Percentiles rank a stretch among this genome's conserved stretches.
phyloP scores from a whole-genome alignment of 2,797 vertebrate genomes.

The Leptodactylus fallax region DNA sequence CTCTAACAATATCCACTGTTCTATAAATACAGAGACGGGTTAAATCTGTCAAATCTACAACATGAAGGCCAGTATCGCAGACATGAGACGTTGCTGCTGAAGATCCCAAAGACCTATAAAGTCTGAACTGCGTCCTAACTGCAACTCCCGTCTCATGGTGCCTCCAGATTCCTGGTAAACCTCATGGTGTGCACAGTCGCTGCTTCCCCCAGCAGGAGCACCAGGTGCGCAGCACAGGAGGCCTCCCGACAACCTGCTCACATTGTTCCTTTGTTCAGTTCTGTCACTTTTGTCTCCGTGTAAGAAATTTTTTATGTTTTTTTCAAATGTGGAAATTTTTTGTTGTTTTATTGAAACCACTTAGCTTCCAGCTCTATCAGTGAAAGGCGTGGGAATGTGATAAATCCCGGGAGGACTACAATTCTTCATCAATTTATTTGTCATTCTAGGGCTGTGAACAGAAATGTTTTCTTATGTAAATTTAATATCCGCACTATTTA shows the following conservation, averaged over 20 bases:
- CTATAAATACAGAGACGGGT: too few relatives aligned
- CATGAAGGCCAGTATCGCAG: too few relatives aligned
- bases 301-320: background rate
- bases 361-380: background rate
- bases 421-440: constrained; percentile 30
- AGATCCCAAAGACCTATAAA: too few relatives aligned
- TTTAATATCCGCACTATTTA: constrained; percentile 6
- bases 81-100: too few relatives aligned
- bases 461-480: background rate
- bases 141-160: background rate
- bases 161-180: background rate
- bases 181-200: background rate
- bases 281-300: background rate
- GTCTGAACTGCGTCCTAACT: too few relatives aligned
- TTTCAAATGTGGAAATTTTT: constrained; percentile 6
- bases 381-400: background rate
- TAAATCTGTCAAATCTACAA: too few relatives aligned
- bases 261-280: constrained; percentile 26
- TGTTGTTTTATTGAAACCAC: constrained; percentile 9
- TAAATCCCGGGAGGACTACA: constrained; percentile 9
- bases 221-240: background rate
- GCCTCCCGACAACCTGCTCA: constrained; percentile 8
- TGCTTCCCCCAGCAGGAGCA: background rate
- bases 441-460: background rate
- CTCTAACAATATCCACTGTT: too few relatives aligned